Evolutionary conservation across 2,797 vertebrate species (phyloP), one percentile per base, ranked within the genome.

Genomic region (Orientallactaga sibirica): DNA sequence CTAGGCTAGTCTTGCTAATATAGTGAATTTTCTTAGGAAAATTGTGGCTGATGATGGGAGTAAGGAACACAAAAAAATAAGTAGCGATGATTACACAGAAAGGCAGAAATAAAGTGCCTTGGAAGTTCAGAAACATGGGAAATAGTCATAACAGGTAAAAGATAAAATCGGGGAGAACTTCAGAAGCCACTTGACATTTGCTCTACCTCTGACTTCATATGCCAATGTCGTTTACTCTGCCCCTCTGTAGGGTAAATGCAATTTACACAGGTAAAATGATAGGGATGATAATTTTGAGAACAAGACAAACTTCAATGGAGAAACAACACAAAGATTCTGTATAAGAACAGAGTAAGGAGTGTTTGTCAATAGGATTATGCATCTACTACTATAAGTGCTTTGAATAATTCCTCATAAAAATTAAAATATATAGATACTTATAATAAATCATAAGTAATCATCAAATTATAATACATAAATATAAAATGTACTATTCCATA

Each of bases 101-200:
- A 83, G 14, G 15, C 5, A 84, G 37, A 80, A 70, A 64, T 43
- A 62, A 86, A 24, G 3, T 76, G 48, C 37, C 86, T 41, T 33
- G 29, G 9, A 91, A 33, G 10, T 80, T 83, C 25, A 90, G 89
- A 67, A 85, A 8, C 52, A 80, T 76, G 29, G 89, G 73, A 86
- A 71, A 66, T 80, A 67, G 82, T 1, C 2, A 58, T 80, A 14
- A 74, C 4, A 7, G 55, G 4, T 14, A 58, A 58, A 58, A 62
- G 25, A 77, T 41, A 79, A 92, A 91, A 88, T 24, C 18, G 12
- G 75, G 37, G 8, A 68, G 62, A 5, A 7, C 12, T 79, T 88
- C 55, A 41, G 8, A 58, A 24, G 61, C 14, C 37, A 62, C 33
- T 12, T 37, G 29, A 29, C 3, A 20, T 66, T 76, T 41, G 29